Base-by-base conservation (phyloP, 2,797 vertebrate species). In the Ammospiza maritima region DNA sequence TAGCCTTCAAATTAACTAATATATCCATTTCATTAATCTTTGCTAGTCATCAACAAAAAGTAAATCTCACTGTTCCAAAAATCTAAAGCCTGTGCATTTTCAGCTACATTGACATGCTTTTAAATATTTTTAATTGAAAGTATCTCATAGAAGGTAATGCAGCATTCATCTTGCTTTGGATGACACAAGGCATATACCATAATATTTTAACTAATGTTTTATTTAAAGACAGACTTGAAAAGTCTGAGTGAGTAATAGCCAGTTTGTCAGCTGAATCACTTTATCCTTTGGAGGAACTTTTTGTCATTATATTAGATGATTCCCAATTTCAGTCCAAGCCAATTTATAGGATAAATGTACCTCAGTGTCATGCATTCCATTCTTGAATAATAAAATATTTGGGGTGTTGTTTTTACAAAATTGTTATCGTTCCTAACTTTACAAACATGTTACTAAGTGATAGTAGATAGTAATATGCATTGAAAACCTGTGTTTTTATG, bases 231-330 rank as follows among this genome's bases (percentile, higher is more conserved):
- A 96, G 81, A 69, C 82, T 97, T 96, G 83, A 96, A 96, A 91
- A 96, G 82, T 69, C 93, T 96, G 94, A 97, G 85, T 95, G 96
- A 97, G 90, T 98, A 97, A 97, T 97, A 97, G 94, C 85, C 93
- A 97, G 95, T 97, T 97, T 98, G 94, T 98, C 96, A 97, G 94
- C 67, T 97, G 95, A 97, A 95, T 97, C 94, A 95, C 51, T 97
- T 94, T 89, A 95, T 89, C 90, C 87, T 95, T 94, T 92, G 90
- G 95, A 97, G 95, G 88, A 96, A 96, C 30, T 94, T 97, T 96
- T 95, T 97, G 92, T 97, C 94, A 97, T 97, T 95, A 96, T 94
- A 95, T 95, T 97, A 97, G 91, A 97, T 96, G 88, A 97, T 92
- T 96, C 72, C 74, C 61, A 77, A 79, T 96, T 95, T 89, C 96